phyloP scores from a whole-genome alignment of 2,888 invertebrate species.

The Apodemia hepburni region DNA sequence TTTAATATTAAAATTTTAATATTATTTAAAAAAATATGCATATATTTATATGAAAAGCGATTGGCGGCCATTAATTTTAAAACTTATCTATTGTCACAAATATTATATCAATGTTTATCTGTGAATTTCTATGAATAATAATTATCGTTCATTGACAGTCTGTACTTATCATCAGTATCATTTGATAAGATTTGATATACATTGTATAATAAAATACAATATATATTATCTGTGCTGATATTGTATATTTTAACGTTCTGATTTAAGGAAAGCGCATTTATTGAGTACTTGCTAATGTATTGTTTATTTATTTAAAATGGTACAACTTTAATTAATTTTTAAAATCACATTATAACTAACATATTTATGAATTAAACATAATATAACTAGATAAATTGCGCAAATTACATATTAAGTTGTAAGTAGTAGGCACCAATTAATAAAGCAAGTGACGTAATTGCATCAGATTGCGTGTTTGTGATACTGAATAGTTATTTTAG shows the following conservation, averaged over 20 bases:
- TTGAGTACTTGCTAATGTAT: too few relatives aligned
- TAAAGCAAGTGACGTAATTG: conserved; percentile 54
- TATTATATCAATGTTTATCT: neutral
- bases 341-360: neutral
- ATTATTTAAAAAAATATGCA: too few relatives aligned
- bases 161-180: too few relatives aligned
- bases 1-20: too few relatives aligned
- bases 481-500: conserved; percentile 73
- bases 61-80: neutral
- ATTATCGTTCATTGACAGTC: too few relatives aligned
- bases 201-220: too few relatives aligned
- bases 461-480: conserved; percentile 64
- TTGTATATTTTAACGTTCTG: too few relatives aligned
- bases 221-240: too few relatives aligned
- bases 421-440: conserved; percentile 17
- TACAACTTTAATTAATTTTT: neutral
- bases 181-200: too few relatives aligned
- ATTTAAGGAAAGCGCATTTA: too few relatives aligned
- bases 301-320: neutral
- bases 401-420: conserved; percentile 22
- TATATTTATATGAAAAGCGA: neutral
- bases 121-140: neutral
- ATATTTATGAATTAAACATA: conserved; percentile 36
- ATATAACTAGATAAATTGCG: conserved; percentile 40
- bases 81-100: neutral